Conservation (phyloP, 2,113 vertebrate species). For the Zapus hudsonius region DNA sequence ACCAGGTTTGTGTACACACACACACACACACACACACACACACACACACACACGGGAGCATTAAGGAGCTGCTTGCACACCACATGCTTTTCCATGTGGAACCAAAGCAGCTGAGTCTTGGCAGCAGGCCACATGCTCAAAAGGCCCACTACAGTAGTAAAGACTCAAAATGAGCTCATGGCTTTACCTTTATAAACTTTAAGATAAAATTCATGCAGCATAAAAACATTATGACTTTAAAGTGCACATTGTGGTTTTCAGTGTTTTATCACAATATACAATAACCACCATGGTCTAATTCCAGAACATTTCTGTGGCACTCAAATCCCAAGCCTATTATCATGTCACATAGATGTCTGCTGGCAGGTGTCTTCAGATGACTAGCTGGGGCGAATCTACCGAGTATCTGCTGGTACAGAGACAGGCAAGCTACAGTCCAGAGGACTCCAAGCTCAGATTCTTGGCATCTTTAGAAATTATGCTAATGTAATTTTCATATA, state of each 20-base stretch:
- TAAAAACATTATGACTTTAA: neutral
- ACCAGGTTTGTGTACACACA: no score
- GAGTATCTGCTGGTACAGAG: slow-evolving; percentile 22
- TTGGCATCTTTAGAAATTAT: slow-evolving; percentile 48
- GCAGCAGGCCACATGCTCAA: neutral
- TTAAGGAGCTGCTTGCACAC: neutral
- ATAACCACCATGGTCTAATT: neutral
- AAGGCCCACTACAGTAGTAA: neutral
- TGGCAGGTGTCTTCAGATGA: slow-evolving; percentile 1
- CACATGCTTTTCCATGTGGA: neutral
- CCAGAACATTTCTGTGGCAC: slow-evolving; percentile 23
- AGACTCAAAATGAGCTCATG: neutral
- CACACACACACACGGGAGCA: no score
- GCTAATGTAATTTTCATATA: slow-evolving; percentile 30
- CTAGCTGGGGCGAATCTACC: neutral
- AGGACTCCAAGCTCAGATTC: neutral
- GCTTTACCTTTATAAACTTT: neutral
- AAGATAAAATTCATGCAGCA: slow-evolving; percentile 14
- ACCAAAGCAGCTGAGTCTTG: neutral
- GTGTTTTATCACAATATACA: neutral
- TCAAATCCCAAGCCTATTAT: neutral
- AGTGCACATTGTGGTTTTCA: neutral
- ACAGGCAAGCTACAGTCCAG: slow-evolving; percentile 21
- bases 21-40: no score
- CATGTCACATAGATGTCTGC: neutral